phyloP scores from a whole-genome alignment of 2,113 vertebrate species.

The Heterotis niloticus region DNA sequence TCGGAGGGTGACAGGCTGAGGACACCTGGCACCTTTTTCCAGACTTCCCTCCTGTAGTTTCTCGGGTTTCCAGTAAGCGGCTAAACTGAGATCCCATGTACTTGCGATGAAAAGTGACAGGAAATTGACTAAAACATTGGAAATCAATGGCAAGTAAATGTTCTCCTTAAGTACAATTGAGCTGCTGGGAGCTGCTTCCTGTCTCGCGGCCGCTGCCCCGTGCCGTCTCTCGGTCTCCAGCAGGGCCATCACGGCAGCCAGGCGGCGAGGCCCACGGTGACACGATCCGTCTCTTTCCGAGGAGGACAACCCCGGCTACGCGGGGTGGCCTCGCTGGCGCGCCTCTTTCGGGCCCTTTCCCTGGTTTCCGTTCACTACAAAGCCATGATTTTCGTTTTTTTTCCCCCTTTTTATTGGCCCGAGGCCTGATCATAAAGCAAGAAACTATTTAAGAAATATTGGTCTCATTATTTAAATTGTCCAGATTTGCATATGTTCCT shows the following conservation, averaged over 20 bases:
- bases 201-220: slow-evolving; percentile 59
- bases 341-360: not conserved
- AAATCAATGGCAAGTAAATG: slow-evolving; percentile 99
- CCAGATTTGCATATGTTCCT: too few relatives aligned
- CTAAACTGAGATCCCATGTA: slow-evolving; percentile 94
- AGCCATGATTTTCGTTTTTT: not conserved
- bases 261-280: not conserved
- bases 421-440: too few relatives aligned
- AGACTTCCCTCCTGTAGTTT: slow-evolving; percentile 55
- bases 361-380: too few relatives aligned
- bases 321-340: not conserved
- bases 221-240: slow-evolving; percentile 50
- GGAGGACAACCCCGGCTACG: not conserved
- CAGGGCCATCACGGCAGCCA: slow-evolving; percentile 63
- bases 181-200: slow-evolving; percentile 86
- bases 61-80: slow-evolving; percentile 71
- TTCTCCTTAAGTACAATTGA: slow-evolving; percentile 98
- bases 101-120: slow-evolving; percentile 98
- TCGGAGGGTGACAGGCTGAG: slow-evolving; percentile 28
- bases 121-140: slow-evolving; percentile 96
- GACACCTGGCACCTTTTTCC: slow-evolving; percentile 41
- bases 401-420: too few relatives aligned
- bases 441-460: too few relatives aligned
- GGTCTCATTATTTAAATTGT: too few relatives aligned
- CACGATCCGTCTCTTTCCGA: not conserved